phyloP scores from a whole-genome alignment of 2,113 vertebrate species.

The Theristicus caerulescens region DNA sequence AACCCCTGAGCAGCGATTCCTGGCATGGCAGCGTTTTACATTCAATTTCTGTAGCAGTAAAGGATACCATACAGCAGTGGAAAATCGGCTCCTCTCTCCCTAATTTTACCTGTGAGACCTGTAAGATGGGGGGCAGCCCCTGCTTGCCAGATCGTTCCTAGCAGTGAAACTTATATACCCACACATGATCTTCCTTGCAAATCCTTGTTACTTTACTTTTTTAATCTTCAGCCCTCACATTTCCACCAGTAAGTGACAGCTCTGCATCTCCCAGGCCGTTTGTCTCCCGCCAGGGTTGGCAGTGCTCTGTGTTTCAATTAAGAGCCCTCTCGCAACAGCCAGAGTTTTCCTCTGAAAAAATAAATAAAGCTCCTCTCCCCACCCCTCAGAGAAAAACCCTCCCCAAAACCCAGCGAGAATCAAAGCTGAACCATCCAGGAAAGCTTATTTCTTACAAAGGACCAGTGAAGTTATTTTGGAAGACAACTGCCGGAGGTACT shows the following conservation, averaged over 20 bases:
- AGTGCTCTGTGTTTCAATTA: neutral
- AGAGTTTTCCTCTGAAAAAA: constrained; percentile 28
- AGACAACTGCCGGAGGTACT: neutral
- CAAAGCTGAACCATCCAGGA: neutral
- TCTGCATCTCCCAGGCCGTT: neutral
- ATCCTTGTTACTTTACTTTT: neutral
- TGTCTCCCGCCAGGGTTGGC: neutral
- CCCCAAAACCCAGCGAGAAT: neutral
- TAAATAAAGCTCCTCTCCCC: neutral
- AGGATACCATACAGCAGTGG: neutral
- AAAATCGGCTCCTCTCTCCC: neutral
- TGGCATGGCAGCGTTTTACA: neutral
- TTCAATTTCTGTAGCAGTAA: neutral
- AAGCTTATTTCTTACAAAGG: neutral
- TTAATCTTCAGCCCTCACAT: neutral
- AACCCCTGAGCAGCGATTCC: neutral
- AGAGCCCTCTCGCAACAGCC: neutral
- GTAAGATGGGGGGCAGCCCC: neutral
- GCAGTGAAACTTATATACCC: neutral
- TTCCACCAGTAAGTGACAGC: neutral
- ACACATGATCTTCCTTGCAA: neutral
- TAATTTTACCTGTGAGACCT: neutral
- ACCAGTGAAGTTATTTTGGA: constrained; percentile 22
- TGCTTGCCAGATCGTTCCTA: neutral
- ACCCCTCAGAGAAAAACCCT: neutral